These are phyloP conservation scores for Patella ulyssiponensis DNA, from an alignment of 2,888 invertebrate genomes.

Conservation along the genomic window DNA sequence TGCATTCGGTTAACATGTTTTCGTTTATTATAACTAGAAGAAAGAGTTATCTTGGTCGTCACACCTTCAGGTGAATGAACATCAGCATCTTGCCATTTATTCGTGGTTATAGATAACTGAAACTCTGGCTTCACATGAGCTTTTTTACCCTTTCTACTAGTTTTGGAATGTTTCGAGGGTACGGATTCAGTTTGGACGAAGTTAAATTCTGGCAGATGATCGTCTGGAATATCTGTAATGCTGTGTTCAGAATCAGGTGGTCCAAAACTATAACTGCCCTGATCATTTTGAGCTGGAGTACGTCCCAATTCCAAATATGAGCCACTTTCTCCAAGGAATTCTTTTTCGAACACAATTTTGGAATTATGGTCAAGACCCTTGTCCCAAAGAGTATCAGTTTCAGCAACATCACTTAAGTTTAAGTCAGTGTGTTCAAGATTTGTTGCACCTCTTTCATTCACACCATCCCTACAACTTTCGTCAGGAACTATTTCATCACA, in stretches of 20 bases:
- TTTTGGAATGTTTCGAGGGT: background rate
- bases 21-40: background rate
- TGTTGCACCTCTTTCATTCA: no score
- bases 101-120: background rate
- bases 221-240: background rate
- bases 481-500: no score
- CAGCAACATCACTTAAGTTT: no score
- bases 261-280: background rate
- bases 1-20: constrained; percentile 2
- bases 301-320: no score
- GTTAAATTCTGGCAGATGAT: background rate
- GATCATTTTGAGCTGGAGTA: background rate
- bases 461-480: no score
- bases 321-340: no score
- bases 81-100: background rate
- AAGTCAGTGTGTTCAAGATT: no score
- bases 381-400: no score
- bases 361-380: no score
- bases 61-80: background rate
- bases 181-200: background rate
- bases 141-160: background rate
- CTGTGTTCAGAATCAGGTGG: constrained; percentile 1
- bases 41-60: background rate
- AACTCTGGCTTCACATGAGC: background rate
- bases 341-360: no score